Percentiles rank a stretch among this genome's conserved stretches.
These are phyloP conservation scores for Myrmophylax atrothorax DNA, from an alignment of 2,113 vertebrate genomes.

Conservation along the genomic window DNA sequence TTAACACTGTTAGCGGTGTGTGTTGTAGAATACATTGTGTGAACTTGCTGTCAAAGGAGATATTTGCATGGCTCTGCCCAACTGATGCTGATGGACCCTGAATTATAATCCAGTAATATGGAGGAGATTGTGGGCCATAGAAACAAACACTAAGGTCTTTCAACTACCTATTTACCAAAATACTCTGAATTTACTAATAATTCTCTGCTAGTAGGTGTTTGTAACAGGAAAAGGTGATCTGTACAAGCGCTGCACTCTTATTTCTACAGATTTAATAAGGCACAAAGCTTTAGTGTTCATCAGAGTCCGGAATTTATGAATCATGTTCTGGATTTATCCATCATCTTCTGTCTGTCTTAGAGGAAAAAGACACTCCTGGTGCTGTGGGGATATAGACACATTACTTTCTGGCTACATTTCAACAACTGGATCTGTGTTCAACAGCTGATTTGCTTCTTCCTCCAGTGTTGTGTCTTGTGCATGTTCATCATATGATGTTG, in stretches of 20 bases:
- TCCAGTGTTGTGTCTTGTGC: not conserved
- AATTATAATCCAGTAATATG: not conserved
- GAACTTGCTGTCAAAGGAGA: not conserved
- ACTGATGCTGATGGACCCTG: not conserved
- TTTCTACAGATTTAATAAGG: not conserved
- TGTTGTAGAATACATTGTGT: not conserved
- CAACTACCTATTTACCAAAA: not conserved
- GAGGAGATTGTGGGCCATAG: not conserved
- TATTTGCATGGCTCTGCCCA: not conserved
- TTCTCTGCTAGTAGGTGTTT: not conserved
- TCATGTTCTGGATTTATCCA: not conserved
- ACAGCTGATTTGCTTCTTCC: constrained; percentile 11
- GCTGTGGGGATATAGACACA: not conserved
- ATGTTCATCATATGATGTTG: not conserved
- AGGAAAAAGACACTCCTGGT: not conserved
- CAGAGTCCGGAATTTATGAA: not conserved
- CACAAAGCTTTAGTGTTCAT: not conserved
- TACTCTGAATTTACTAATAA: not conserved
- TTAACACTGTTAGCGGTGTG: not conserved
- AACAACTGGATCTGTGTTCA: not conserved
- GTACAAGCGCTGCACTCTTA: not conserved
- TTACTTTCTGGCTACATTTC: not conserved
- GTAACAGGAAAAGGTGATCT: not conserved
- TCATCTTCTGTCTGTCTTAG: not conserved
- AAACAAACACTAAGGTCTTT: not conserved